phyloP scores from a whole-genome alignment of 2,797 vertebrate species.

The Periparus ater region DNA sequence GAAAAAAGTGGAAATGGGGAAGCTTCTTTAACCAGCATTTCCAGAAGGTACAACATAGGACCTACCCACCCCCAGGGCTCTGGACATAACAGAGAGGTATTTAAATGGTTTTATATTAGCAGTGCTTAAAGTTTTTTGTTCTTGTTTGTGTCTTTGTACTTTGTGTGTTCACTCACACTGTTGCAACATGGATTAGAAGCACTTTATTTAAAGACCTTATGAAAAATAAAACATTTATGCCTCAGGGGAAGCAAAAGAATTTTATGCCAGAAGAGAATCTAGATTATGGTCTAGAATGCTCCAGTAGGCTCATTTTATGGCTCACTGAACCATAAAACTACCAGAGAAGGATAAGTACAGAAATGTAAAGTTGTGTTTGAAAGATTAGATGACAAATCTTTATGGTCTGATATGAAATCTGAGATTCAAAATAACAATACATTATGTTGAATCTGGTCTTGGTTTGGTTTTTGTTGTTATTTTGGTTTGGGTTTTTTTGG shows the following conservation, averaged over 20 bases:
- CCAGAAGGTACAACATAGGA: background rate
- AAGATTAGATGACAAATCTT: background rate
- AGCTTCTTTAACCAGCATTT: background rate
- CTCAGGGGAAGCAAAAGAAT: background rate
- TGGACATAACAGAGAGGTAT: conserved; percentile 14
- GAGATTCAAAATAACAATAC: background rate
- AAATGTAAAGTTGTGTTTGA: background rate
- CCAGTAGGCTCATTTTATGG: background rate
- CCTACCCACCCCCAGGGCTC: background rate
- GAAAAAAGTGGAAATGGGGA: background rate
- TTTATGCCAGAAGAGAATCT: background rate
- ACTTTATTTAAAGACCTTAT: background rate
- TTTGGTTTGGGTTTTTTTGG: background rate
- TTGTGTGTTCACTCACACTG: background rate
- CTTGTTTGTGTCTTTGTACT: background rate
- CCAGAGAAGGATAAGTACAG: background rate
- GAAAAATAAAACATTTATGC: background rate
- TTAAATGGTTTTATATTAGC: background rate
- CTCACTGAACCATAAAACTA: background rate
- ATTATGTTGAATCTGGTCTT: background rate
- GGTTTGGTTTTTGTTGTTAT: too few relatives aligned
- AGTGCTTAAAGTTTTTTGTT: background rate
- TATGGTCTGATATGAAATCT: background rate
- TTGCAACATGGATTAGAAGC: background rate
- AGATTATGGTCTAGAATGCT: background rate